Percentiles rank a stretch among this genome's conserved stretches.
Conservation (phyloP, 2,888 invertebrate genomes). For the Drosophila pullipes region DNA sequence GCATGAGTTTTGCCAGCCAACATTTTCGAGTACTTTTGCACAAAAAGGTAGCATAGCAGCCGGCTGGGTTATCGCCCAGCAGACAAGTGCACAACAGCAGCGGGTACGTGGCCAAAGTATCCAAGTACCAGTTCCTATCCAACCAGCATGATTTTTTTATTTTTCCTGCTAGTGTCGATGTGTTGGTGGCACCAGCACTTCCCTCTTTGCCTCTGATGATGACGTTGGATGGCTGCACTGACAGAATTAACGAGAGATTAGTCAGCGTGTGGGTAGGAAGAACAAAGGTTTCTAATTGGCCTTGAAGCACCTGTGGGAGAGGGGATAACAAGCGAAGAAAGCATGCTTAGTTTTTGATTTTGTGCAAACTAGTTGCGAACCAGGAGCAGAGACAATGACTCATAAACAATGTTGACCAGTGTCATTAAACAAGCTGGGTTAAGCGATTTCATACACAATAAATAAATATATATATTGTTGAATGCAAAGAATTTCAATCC, state of each 20-base stretch:
- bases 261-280: constrained; percentile 8
- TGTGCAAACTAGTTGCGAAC: constrained; percentile 1
- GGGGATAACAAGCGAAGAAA: constrained; percentile 25
- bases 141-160: constrained; percentile 40
- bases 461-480: neutral
- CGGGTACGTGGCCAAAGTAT: constrained; percentile 45
- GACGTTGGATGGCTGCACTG: constrained; percentile 71
- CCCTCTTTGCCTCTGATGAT: constrained; percentile 36
- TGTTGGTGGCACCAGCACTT: constrained; percentile 13
- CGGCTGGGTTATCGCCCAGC: constrained; percentile 41
- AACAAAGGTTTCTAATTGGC: constrained; percentile 55
- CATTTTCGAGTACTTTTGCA: constrained; percentile 78
- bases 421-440: neutral
- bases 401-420: neutral
- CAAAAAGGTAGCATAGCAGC: constrained; percentile 61
- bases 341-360: constrained; percentile 19
- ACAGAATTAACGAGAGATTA: constrained; percentile 64
- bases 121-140: constrained; percentile 38
- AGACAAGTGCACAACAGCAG: constrained; percentile 53
- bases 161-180: constrained; percentile 38
- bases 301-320: constrained; percentile 37
- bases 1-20: constrained; percentile 66
- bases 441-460: neutral
- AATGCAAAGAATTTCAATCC: neutral
- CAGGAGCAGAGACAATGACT: neutral